A percentile compares a stretch with the other conserved stretches of the same genome.
These are phyloP conservation scores for Eulemur mongoz DNA, from an alignment of 2,797 vertebrate genomes.

Conservation along the genomic window DNA sequence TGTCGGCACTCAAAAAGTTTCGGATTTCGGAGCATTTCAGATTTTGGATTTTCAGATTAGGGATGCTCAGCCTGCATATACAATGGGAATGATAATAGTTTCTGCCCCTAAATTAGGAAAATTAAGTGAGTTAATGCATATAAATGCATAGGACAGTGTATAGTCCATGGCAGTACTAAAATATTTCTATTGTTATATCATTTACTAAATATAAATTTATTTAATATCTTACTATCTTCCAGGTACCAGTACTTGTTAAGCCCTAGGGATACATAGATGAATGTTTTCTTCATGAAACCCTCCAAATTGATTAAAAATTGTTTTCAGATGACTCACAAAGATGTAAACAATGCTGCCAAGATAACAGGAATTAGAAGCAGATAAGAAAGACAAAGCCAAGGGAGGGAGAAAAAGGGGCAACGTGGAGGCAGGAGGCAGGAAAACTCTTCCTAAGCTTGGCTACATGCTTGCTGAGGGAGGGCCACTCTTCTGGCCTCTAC, in stretches of 20 bases:
- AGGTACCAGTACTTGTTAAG: background rate
- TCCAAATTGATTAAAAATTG: background rate
- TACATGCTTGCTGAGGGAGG: slow-evolving; percentile 63
- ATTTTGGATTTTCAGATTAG: background rate
- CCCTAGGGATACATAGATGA: background rate
- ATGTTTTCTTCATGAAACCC: slow-evolving; percentile 39
- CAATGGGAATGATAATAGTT: background rate
- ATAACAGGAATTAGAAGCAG: slow-evolving; percentile 62
- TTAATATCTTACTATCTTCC: background rate
- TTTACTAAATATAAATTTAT: background rate
- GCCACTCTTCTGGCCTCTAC: slow-evolving; percentile 30
- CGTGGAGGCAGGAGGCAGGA: background rate
- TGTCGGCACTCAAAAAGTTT: background rate
- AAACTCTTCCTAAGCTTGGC: background rate
- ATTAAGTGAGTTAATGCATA: background rate
- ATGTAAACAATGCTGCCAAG: background rate
- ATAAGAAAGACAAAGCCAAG: slow-evolving; percentile 22
- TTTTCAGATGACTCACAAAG: slow-evolving; percentile 49
- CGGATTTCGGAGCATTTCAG: background rate
- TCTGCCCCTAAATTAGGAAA: background rate
- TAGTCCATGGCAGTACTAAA: background rate
- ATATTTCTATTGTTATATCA: background rate
- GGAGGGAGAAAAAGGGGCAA: background rate
- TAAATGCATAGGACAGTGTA: background rate
- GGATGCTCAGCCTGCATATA: background rate